phyloP scores from a whole-genome alignment of 2,113 vertebrate genomes.

The Ameiurus melas region DNA sequence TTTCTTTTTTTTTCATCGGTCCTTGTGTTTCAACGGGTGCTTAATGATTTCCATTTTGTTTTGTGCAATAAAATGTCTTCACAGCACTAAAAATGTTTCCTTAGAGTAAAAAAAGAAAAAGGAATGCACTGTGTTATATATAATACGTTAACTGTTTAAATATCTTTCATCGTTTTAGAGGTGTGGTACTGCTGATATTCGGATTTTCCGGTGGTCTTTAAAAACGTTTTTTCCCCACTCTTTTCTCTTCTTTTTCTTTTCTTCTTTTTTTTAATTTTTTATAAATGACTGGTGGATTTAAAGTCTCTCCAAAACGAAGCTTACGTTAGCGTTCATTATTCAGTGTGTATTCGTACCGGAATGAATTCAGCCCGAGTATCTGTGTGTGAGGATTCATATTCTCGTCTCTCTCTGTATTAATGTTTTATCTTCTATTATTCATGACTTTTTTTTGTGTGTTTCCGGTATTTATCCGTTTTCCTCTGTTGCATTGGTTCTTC shows the following conservation, averaged over 20 bases:
- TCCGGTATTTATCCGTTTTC: constrained; percentile 29
- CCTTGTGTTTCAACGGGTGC: background rate
- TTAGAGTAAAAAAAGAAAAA: background rate
- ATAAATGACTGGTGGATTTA: background rate
- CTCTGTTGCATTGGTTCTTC: constrained; percentile 25
- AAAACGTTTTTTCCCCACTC: too few relatives aligned
- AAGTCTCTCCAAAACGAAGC: background rate
- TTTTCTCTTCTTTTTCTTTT: background rate
- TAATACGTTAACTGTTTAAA: background rate
- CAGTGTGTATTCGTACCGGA: background rate
- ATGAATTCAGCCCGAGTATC: background rate
- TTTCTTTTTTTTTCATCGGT: background rate
- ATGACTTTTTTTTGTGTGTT: background rate
- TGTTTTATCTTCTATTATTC: constrained; percentile 8
- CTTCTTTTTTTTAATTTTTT: too few relatives aligned
- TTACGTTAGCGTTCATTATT: background rate
- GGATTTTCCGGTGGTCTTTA: background rate
- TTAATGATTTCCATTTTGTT: background rate
- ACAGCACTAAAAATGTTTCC: background rate
- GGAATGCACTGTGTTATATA: background rate
- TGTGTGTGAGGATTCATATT: background rate
- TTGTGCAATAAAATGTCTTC: background rate
- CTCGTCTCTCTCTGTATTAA: background rate
- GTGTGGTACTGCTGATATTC: background rate
- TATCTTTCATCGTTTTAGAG: background rate